Conservation (phyloP, 1,140 invertebrate genomes). For the Hesperophylax magnus region DNA sequence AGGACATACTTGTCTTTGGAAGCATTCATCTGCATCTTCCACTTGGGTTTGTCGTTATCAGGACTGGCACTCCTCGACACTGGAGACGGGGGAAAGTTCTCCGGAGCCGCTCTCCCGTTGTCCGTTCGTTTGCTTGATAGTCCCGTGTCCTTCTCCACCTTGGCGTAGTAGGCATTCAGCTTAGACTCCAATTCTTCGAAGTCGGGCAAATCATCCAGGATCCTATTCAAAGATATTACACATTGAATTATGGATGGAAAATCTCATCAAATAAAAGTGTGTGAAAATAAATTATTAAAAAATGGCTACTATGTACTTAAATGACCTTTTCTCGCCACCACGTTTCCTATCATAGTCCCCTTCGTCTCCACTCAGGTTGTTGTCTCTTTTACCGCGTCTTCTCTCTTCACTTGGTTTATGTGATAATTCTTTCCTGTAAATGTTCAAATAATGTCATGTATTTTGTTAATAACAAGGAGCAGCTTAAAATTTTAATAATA, state of each 20-base stretch:
- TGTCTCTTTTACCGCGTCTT: slow-evolving; percentile 69
- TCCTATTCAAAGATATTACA: slow-evolving; percentile 59
- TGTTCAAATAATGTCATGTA: background rate
- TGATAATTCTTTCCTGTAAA: slow-evolving; percentile 67
- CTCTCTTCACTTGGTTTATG: slow-evolving; percentile 64
- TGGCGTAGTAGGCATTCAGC: slow-evolving; percentile 82
- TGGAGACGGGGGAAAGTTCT: slow-evolving; percentile 45
- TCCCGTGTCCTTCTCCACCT: slow-evolving; percentile 80
- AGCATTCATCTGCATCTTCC: slow-evolving; percentile 73
- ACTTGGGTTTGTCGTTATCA: slow-evolving; percentile 67
- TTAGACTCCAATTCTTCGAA: slow-evolving; percentile 84
- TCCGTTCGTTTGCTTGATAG: slow-evolving; percentile 65
- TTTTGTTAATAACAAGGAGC: no score
- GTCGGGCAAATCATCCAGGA: slow-evolving; percentile 77
- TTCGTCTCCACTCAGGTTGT: slow-evolving; percentile 66
- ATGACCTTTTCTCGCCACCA: slow-evolving; percentile 70
- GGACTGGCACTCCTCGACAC: slow-evolving; percentile 61
- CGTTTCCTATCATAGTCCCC: slow-evolving; percentile 74
- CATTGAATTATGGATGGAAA: background rate
- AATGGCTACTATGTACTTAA: slow-evolving; percentile 1
- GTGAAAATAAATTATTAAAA: background rate
- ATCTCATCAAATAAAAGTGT: slow-evolving; percentile 6
- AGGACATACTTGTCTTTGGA: slow-evolving; percentile 67
- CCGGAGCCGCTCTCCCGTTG: slow-evolving; percentile 61
- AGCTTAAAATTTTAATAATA: no score